Base-by-base conservation (phyloP, 37 sponge, comb jelly and placozoan species). In the Mnemiopsis leidyi region DNA sequence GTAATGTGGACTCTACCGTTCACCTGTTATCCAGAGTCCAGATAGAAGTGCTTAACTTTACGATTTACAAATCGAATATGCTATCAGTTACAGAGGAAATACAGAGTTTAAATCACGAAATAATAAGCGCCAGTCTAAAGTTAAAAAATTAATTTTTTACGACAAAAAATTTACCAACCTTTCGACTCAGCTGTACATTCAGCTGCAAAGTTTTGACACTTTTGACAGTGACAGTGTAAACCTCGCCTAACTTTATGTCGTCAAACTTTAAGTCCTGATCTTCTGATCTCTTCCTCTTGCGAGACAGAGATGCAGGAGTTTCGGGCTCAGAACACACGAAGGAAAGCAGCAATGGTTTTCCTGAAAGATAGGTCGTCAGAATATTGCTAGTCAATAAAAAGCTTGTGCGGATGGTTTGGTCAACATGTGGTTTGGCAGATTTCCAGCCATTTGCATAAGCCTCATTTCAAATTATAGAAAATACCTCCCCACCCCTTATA, bases 221-320 rank as follows among this genome's bases (percentile, higher is more conserved):
- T n/a, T 23, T 85, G 0, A 85, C 90, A n/a, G 90, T 85, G 48
- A 85, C 90, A 39, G 90, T 38, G 90, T 85, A 85, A 18, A 40
- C 90, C 23, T 39, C 20, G 0, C 90, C 90, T 33, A 85, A 28
- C 0, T 38, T 85, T 24, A 85, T 85, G 48, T 85, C 61, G 29
- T 85, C 90, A 40, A 85, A 85, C 61, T 38, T 85, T 7, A 85
- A 7, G 39, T n/a, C 61, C 23, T 85, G 61, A 30, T 48, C 61
- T 48, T 48, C 61, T 48, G 9, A 18, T 13, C 61, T 48, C 61
- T 25, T 71, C 73, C n/a, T 71, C 7, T 7, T 2, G 7, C 20
- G 73, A 23, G 73, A 3, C 3, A 23, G 73, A 5, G 73, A 28
- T 3, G 25, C n/a, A 71, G 73, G 21, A 25, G 73, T 71, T 18